A percentile compares a stretch with the other conserved stretches of the same genome.
Evolutionary conservation across 2,888 invertebrate species (phyloP).

Genomic region (Diadegma fenestrale): DNA sequence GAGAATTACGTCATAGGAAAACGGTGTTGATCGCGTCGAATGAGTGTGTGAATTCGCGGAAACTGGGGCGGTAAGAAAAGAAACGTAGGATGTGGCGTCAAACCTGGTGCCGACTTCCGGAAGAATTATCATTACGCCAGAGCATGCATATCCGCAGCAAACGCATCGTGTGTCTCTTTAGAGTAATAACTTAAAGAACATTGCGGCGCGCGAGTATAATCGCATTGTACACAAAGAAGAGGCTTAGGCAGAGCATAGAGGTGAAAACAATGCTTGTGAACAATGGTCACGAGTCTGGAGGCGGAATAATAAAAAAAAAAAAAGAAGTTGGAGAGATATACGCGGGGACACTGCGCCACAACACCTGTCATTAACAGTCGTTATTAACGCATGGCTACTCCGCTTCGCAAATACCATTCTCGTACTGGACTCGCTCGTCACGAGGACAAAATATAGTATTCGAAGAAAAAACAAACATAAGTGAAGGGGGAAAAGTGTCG

Average conservation of each 20-base stretch:
- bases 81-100: constrained; percentile 21
- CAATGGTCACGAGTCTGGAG: constrained; percentile 50
- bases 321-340: constrained; percentile 50
- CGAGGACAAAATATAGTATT: constrained; percentile 42
- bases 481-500: constrained; percentile 37
- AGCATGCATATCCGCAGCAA: constrained; percentile 16
- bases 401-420: constrained; percentile 58
- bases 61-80: background rate
- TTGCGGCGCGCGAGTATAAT: background rate
- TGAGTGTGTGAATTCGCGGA: background rate
- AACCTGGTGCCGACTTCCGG: constrained; percentile 43
- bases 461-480: constrained; percentile 16
- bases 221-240: background rate
- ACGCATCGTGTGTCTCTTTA: constrained; percentile 11
- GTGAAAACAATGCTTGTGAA: constrained; percentile 58
- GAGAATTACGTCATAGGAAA: background rate
- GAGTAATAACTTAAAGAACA: constrained; percentile 46
- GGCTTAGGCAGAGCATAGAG: constrained; percentile 12
- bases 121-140: constrained; percentile 24
- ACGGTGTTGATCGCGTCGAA: background rate
- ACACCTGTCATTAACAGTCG: constrained; percentile 81
- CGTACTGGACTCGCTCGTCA: constrained; percentile 41
- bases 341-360: constrained; percentile 67
- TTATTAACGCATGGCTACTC: constrained; percentile 81
- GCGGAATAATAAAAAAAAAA: constrained; percentile 6